These are phyloP conservation scores for Tiliacea citrago DNA, from an alignment of 2,888 invertebrate genomes.

Conservation along the genomic window DNA sequence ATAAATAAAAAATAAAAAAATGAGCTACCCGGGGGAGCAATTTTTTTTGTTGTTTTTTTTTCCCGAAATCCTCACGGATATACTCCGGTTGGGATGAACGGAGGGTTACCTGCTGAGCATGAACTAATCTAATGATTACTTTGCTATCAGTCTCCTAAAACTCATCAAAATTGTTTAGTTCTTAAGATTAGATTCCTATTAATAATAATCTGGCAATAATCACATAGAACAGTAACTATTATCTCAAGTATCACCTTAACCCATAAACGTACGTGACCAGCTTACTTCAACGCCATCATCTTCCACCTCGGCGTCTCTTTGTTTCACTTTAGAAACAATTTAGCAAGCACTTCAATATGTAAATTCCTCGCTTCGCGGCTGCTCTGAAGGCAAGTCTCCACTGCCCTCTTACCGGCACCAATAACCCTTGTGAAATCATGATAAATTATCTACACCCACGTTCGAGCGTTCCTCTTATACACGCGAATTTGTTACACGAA, in stretches of 20 bases:
- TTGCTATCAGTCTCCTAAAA: neutral
- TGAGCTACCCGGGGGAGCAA: too few species aligned
- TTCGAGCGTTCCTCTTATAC: conserved; percentile 78
- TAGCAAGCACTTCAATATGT: conserved; percentile 81
- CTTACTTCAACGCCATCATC: conserved; percentile 50
- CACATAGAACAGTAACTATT: conserved; percentile 11
- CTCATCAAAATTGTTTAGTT: neutral
- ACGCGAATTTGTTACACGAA: conserved; percentile 69
- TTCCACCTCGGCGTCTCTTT: conserved; percentile 60
- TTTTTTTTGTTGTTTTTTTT: too few species aligned
- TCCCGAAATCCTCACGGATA: too few species aligned
- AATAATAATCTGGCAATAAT: conserved; percentile 3
- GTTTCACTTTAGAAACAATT: conserved; percentile 79
- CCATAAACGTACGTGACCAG: conserved; percentile 46
- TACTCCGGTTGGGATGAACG: too few species aligned
- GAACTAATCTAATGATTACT: neutral
- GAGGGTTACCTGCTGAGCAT: neutral
- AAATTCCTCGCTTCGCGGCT: conserved; percentile 80
- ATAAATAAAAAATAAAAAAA: too few species aligned
- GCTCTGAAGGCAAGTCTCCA: conserved; percentile 69
- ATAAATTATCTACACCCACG: conserved; percentile 90
- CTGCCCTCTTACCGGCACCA: conserved; percentile 85
- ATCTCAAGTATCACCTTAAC: conserved; percentile 57
- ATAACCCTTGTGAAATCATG: conserved; percentile 89
- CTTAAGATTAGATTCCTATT: neutral